phyloP scores from a whole-genome alignment of 2,113 vertebrate genomes.

The Phaethornis superciliosus region DNA sequence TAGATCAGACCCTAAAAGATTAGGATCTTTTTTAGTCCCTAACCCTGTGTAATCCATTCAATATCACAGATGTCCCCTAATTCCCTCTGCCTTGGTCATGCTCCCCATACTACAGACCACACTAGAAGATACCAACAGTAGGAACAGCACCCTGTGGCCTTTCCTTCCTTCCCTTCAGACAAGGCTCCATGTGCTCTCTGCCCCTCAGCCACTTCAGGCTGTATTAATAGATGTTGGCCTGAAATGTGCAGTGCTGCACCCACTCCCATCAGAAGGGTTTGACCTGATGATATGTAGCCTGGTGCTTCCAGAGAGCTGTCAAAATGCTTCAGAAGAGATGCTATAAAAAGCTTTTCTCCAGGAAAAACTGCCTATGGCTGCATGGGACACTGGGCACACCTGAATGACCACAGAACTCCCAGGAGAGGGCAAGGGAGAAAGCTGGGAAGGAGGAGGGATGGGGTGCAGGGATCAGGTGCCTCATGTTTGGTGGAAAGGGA shows the following conservation, averaged over 20 bases:
- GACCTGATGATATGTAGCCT: neutral
- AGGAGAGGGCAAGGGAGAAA: neutral
- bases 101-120: neutral
- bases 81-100: neutral
- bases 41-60: neutral
- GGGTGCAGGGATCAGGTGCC: fast-evolving
- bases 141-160: fast-evolving
- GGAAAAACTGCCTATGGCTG: neutral
- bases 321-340: neutral
- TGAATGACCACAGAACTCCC: neutral
- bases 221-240: neutral
- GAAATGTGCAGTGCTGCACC: neutral
- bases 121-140: neutral
- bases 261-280: neutral
- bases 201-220: neutral
- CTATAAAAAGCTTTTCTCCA: neutral
- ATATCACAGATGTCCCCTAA: neutral
- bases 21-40: neutral
- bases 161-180: neutral
- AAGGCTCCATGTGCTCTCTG: neutral
- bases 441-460: neutral
- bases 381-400: neutral
- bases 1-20: neutral
- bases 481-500: no score
- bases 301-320: neutral